Conservation (phyloP, 2,797 vertebrate species). For the Carcharodon carcharias region DNA sequence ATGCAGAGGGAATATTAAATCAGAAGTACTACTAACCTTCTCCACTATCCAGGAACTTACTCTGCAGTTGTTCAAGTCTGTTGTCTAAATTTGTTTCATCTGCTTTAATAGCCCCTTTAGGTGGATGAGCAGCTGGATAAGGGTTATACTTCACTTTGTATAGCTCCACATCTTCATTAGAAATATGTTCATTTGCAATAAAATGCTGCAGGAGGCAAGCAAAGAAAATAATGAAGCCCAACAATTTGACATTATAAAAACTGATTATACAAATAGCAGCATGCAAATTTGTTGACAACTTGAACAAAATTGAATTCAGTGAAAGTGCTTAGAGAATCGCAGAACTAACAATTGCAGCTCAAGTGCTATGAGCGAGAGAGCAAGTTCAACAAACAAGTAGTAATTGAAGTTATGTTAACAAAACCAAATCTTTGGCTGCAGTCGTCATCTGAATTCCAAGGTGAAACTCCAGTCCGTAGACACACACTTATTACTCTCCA, state of each 20-base stretch:
- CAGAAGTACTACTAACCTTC: conserved; percentile 60
- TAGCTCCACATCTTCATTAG: conserved; percentile 51
- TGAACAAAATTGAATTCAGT: neutral
- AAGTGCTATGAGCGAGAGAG: neutral
- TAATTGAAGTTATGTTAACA: neutral
- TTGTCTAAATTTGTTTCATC: conserved; percentile 56
- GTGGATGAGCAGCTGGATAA: conserved; percentile 60
- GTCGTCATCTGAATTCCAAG: neutral
- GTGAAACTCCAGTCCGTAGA: neutral
- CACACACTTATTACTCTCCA: neutral
- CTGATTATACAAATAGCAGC: neutral
- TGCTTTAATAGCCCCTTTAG: conserved; percentile 53
- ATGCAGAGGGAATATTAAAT: neutral
- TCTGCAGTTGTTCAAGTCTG: conserved; percentile 72
- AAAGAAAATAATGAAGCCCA: neutral
- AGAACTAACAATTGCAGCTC: neutral
- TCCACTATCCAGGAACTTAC: conserved; percentile 71
- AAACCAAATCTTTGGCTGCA: neutral
- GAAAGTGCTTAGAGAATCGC: neutral
- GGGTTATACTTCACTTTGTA: conserved; percentile 74
- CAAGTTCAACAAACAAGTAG: neutral
- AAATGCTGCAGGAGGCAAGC: conserved; percentile 48
- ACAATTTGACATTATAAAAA: neutral
- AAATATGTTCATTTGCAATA: conserved; percentile 49
- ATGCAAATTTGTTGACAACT: neutral